phyloP scores from a whole-genome alignment of 2,797 vertebrate genomes.

The Mormyrus hasselquistii region DNA sequence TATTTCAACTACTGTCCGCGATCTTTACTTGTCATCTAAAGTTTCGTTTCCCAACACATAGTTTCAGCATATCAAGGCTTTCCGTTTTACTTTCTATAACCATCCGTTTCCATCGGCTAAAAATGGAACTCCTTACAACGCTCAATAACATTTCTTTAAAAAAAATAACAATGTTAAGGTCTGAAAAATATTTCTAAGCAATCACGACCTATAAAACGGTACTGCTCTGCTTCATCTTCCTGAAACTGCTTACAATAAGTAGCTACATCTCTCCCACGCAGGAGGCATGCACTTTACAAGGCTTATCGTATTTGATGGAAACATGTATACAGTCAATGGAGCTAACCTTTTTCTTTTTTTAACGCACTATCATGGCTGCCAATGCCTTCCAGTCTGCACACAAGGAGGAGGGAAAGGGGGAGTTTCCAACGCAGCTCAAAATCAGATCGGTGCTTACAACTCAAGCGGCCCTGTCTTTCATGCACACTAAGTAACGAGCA shows the following conservation, averaged over 20 bases:
- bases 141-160: neutral
- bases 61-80: neutral
- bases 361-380: constrained; percentile 13
- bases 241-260: neutral
- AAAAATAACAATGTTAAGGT: neutral
- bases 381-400: neutral
- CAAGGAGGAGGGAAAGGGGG: neutral
- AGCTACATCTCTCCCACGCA: neutral
- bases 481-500: neutral
- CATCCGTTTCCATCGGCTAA: constrained; percentile 1
- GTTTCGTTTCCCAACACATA: neutral
- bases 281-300: neutral
- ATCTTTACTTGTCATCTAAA: neutral
- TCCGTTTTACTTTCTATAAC: constrained; percentile 2
- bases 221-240: neutral
- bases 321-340: neutral
- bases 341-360: neutral
- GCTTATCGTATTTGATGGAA: neutral
- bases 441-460: neutral
- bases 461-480: neutral
- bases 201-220: neutral
- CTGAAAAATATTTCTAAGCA: neutral
- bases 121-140: neutral
- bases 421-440: constrained; percentile 1
- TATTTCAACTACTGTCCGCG: neutral